Conservation (phyloP, 2,888 invertebrate species). For the Portevinia maculata region DNA sequence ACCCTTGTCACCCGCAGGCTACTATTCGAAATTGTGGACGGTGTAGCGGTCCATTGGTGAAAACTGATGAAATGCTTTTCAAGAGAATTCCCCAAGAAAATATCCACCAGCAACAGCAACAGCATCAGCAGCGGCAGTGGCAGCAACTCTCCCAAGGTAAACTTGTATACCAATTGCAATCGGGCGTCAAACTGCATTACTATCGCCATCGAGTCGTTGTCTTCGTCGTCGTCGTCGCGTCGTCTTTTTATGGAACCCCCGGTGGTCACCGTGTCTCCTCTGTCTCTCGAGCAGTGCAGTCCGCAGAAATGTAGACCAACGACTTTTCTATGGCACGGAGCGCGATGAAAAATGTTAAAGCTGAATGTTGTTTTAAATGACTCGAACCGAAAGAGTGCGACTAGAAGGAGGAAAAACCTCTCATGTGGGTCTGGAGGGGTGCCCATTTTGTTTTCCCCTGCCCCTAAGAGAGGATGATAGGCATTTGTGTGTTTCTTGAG, state of each 20-base stretch:
- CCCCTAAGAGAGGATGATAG: conserved; percentile 30
- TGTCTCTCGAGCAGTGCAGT: conserved; percentile 6
- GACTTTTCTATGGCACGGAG: conserved; percentile 48
- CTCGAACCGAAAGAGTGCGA: conserved; percentile 35
- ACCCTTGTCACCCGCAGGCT: not conserved
- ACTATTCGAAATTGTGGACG: not conserved
- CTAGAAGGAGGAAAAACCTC: conserved; percentile 19
- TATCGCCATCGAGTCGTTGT: conserved; percentile 56
- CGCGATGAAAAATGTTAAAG: conserved; percentile 68
- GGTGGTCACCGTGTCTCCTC: conserved; percentile 3
- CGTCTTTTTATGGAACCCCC: conserved; percentile 49
- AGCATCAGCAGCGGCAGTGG: conserved; percentile 25
- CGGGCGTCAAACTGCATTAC: conserved; percentile 73
- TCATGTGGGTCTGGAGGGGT: not conserved
- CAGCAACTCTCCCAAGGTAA: conserved; percentile 70
- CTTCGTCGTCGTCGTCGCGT: conserved; percentile 33
- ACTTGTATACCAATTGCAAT: conserved; percentile 69
- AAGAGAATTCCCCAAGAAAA: conserved; percentile 44
- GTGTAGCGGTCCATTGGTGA: conserved; percentile 40
- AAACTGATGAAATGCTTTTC: conserved; percentile 49
- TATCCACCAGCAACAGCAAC: conserved; percentile 25
- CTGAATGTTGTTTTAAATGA: conserved; percentile 67
- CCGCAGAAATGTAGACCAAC: conserved; percentile 68
- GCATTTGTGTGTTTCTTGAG: conserved; percentile 63
- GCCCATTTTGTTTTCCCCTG: not conserved